Base-by-base conservation (phyloP, 2,113 vertebrate genomes). In the Anolis sagrei region DNA sequence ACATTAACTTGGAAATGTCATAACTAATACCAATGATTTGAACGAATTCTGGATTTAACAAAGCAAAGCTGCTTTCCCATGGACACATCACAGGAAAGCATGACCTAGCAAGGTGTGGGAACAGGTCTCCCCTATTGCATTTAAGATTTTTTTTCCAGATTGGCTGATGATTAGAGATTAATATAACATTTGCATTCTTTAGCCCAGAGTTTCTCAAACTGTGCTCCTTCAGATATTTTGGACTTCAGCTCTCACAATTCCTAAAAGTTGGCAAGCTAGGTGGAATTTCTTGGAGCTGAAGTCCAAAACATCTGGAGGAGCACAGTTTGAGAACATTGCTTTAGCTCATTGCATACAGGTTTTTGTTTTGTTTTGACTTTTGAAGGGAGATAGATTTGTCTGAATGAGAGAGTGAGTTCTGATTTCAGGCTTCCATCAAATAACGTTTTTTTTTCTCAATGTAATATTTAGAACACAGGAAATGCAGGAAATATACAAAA, bases 391-490 rank as follows among this genome's bases (percentile, higher is more conserved):
- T 27, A 23, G 9, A 82, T 81, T 86, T 39, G 19, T 25, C 77
- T 34, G 49, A 54, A 68, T 49, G 29, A 48, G 48, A 27, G 62
- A 49, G 6, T 76, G 77, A 83, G 72, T 70, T 88, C 87, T 88
- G 51, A 78, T 54, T 80, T 49, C 25, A 82, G 25, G 27, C 19
- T 88, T 84, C 78, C 72, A n/a, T 90, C 79, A 84, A 2, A 86
- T 92, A 89, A 93, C 76, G 18, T 79, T 78, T 70, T 90, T 44
- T 66, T 90, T 91, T n/a, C n/a, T 93, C 77, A 91, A 86, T 92
- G 89, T 92, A 89, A 79, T 92, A 87, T 93, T 91, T 91, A 94
- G 89, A 93, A 91, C 83, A 88, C 58, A 88, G 80, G 89, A 93
- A 92, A 88, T 93, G 81, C 58, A 87, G 87, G 88, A 93, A 92